Percentiles rank a stretch among this genome's conserved stretches.
Evolutionary conservation across 2,888 invertebrate genomes (phyloP).

Genomic region (Latheticus oryzae): DNA sequence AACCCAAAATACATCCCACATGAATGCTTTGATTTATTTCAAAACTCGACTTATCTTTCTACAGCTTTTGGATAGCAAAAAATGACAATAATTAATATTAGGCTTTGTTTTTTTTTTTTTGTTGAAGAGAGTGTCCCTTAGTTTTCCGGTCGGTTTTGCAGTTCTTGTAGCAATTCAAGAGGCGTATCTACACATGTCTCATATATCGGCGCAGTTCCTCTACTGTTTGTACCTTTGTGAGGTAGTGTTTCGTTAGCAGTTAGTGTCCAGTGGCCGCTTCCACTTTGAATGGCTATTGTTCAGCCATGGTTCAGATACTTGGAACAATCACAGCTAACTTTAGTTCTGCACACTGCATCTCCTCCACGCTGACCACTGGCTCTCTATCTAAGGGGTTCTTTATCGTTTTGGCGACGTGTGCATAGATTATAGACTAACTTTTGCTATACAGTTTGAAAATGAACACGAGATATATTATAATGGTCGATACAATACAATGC

Average conservation of each 20-base stretch:
- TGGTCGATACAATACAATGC: too few relatives aligned
- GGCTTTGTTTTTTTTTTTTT: too few relatives aligned
- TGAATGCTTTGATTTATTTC: too few relatives aligned
- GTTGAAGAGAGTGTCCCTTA: background rate
- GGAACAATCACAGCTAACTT: conserved; percentile 58
- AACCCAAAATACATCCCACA: too few relatives aligned
- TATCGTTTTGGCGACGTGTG: conserved; percentile 12
- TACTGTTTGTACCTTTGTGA: conserved; percentile 42
- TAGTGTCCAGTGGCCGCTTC: conserved; percentile 51
- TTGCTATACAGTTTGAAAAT: too few relatives aligned
- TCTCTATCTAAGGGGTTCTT: conserved; percentile 18
- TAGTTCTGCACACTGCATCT: conserved; percentile 59
- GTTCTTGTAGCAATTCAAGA: conserved; percentile 33
- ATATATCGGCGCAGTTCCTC: conserved; percentile 48
- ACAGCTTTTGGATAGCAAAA: too few relatives aligned
- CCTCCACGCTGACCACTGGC: conserved; percentile 37
- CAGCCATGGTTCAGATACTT: conserved; percentile 60
- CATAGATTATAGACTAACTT: too few relatives aligned
- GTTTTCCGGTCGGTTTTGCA: conserved; percentile 31
- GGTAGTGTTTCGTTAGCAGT: conserved; percentile 42
- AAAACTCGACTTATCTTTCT: too few relatives aligned
- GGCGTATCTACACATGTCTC: conserved; percentile 45
- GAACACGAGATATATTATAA: too few relatives aligned
- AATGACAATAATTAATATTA: conserved; percentile 1
- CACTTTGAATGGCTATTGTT: conserved; percentile 59